A percentile compares a stretch with the other conserved stretches of the same genome.
These are phyloP conservation scores for Cecidostiba fungosa DNA, from an alignment of 2,888 invertebrate genomes.

Conservation along the genomic window DNA sequence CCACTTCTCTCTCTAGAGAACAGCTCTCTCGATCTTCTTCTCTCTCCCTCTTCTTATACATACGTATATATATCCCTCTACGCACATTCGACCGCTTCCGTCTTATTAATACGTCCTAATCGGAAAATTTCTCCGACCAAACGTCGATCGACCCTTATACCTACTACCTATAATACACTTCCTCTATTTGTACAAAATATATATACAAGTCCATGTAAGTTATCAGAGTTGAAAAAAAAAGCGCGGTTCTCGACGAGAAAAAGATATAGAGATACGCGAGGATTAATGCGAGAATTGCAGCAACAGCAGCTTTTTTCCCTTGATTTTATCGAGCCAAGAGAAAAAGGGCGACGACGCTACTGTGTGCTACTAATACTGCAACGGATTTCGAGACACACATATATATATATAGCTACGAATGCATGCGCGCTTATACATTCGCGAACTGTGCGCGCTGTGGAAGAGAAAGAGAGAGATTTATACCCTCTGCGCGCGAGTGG, in stretches of 20 bases:
- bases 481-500: neutral
- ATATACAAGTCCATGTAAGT: too few relatives aligned
- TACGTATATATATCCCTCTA: neutral
- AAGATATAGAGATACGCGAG: neutral
- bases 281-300: constrained; percentile 4
- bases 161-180: too few relatives aligned
- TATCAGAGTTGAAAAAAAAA: neutral
- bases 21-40: neutral
- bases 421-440: constrained; percentile 1
- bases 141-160: neutral
- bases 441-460: neutral
- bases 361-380: neutral
- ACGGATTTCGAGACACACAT: neutral
- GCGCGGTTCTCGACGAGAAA: neutral
- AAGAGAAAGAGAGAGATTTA: neutral
- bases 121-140: neutral
- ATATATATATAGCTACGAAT: neutral
- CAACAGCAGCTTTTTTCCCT: neutral
- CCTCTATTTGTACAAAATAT: too few relatives aligned
- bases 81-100: neutral
- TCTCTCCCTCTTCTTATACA: neutral
- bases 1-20: neutral
- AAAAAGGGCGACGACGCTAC: neutral
- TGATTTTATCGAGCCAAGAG: neutral
- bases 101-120: constrained; percentile 2